Conservation (phyloP, 2,888 invertebrate genomes). For the Drosophila mercatorum region DNA sequence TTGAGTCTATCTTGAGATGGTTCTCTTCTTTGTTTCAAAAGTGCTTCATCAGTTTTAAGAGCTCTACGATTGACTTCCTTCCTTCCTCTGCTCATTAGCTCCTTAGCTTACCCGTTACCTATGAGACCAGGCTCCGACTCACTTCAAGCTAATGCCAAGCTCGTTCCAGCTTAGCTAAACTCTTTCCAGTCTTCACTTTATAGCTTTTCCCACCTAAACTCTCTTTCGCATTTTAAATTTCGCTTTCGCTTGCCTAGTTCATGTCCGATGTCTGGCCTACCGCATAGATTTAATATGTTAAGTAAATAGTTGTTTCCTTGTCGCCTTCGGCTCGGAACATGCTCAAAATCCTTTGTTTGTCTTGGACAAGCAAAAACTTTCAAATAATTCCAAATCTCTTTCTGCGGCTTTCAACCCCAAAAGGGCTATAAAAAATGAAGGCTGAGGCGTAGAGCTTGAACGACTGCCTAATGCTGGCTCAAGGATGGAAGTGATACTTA, state of each 20-base stretch:
- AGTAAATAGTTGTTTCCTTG: slow-evolving; percentile 1
- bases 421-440: not conserved
- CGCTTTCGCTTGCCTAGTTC: not conserved
- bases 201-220: not conserved
- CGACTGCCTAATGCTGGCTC: not conserved
- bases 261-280: not conserved
- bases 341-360: slow-evolving; percentile 15
- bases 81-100: too few relatives aligned
- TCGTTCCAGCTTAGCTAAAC: too few relatives aligned
- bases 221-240: not conserved
- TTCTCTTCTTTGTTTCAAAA: too few relatives aligned
- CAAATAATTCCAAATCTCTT: slow-evolving; percentile 26
- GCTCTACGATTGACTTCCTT: too few relatives aligned
- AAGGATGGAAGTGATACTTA: not conserved
- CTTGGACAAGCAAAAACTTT: slow-evolving; percentile 28
- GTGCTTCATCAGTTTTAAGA: too few relatives aligned
- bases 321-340: not conserved
- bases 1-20: too few relatives aligned
- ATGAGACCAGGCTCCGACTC: not conserved
- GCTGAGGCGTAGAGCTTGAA: not conserved
- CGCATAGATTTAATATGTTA: slow-evolving; percentile 5
- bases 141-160: not conserved
- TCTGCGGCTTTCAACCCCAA: slow-evolving; percentile 6
- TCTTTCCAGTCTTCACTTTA: not conserved
- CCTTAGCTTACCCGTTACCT: not conserved